Evolutionary conservation across 2,113 vertebrate genomes (phyloP).

Genomic region (Aldabrachelys gigantea): DNA sequence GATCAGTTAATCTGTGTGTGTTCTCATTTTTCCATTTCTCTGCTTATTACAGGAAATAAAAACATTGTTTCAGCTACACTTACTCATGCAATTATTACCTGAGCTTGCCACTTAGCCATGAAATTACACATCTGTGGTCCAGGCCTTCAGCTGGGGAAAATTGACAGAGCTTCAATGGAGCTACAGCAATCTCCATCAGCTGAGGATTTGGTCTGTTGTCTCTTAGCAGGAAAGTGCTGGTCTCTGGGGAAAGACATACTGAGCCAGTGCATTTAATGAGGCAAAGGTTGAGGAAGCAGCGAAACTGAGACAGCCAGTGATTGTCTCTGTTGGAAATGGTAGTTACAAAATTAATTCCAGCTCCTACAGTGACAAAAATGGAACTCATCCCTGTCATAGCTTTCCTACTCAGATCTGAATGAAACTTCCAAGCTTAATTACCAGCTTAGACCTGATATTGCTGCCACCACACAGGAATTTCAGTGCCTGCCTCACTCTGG

Average conservation of each 20-base stretch:
- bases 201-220: not conserved
- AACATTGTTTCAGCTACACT: not conserved
- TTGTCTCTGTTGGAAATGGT: not conserved
- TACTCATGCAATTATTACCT: not conserved
- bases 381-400: not conserved
- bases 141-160: not conserved
- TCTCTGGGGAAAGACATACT: not conserved
- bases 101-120: not conserved
- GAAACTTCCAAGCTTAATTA: no score
- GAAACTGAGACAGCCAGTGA: not conserved
- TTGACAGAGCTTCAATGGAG: fast-evolving
- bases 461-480: no score
- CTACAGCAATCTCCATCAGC: not conserved
- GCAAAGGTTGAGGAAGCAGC: not conserved
- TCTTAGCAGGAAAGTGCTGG: fast-evolving
- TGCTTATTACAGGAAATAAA: conserved; percentile 34
- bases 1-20: not conserved
- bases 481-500: no score
- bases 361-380: not conserved
- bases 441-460: no score
- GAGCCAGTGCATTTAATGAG: not conserved
- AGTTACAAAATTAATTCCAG: not conserved
- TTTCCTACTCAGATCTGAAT: no score
- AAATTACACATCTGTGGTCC: not conserved
- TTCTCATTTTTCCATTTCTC: conserved; percentile 27